Evolutionary conservation across 2,888 invertebrate species (phyloP), one percentile per base, ranked within the genome.

Genomic region (Crossocerus cetratus): DNA sequence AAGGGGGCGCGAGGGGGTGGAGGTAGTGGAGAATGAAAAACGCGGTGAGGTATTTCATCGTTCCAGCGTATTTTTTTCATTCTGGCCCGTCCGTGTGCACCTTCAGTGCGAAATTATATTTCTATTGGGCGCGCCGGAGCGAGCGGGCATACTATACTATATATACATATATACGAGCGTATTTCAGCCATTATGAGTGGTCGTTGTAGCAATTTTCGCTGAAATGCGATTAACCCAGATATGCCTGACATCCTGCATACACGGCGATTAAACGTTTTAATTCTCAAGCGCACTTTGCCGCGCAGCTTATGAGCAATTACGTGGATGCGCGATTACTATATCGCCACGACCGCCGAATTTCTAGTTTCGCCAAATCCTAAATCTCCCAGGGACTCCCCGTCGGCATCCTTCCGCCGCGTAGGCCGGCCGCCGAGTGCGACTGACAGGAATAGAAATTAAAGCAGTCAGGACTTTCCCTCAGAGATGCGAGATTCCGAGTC

Each of bases 111-210:
- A 82, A 82, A 82, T 82, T 82, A 82, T 82, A 80, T 83, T 83
- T 80, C 81, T 78, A 82, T 82, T 80, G 83, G 83, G 81, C 81
- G 14, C 49, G 43, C 13, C 5, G 4, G 49, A 14, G 49, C 49
- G 49, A 32, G 32, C 49, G 14, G 49, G 49, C 49, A 16, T n/a
- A 49, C 45, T n/a, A 23, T 4, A 23, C 23, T 23, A 23, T 23
- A 23, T 23, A 23, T 32, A 32, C 11, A 32, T 32, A 32, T 32
- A 32, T 5, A 83, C 74, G 80, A 57, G 77, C 72, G 81, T 82
- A 78, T 82, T 81, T 78, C 82, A 81, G 74, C 80, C 76, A 82
- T 81, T 82, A 81, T 78, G 81, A 76, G 83, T 82, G 78, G 76
- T 72, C 80, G 71, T 81, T 76, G 71, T 72, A 69, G 81, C 83